phyloP scores from a whole-genome alignment of 2,113 vertebrate genomes.

The Empidonax alnorum region DNA sequence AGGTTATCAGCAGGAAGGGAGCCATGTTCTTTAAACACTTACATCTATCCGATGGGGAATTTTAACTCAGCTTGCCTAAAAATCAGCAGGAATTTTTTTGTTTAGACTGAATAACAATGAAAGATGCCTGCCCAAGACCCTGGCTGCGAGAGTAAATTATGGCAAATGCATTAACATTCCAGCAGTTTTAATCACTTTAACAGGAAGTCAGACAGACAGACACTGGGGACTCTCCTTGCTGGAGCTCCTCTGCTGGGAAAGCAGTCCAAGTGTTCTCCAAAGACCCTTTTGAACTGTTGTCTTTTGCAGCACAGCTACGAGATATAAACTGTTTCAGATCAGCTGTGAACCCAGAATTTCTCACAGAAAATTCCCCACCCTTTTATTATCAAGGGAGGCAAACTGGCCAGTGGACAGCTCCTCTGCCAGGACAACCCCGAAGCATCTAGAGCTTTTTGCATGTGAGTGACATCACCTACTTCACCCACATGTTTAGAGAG shows the following conservation, averaged over 20 bases:
- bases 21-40: background rate
- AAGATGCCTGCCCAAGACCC: conserved; percentile 11
- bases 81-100: background rate
- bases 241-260: background rate
- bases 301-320: background rate
- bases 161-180: conserved; percentile 35
- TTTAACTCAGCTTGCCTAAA: background rate
- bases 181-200: background rate
- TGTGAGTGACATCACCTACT: background rate
- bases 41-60: background rate
- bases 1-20: conserved; percentile 41
- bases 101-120: conserved; percentile 48
- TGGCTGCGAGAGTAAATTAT: background rate
- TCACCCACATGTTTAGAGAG: background rate
- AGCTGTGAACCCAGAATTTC: background rate
- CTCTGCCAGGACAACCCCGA: background rate
- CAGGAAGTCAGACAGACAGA: background rate
- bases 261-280: background rate
- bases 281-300: background rate
- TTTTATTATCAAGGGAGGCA: background rate
- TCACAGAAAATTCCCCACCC: background rate
- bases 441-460: background rate
- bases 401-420: background rate
- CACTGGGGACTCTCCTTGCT: background rate
- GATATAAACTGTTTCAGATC: background rate